A percentile compares a stretch with the other conserved stretches of the same genome.
These are phyloP conservation scores for Sminthurinus signatus DNA, from an alignment of 1,140 invertebrate genomes.

Conservation along the genomic window DNA sequence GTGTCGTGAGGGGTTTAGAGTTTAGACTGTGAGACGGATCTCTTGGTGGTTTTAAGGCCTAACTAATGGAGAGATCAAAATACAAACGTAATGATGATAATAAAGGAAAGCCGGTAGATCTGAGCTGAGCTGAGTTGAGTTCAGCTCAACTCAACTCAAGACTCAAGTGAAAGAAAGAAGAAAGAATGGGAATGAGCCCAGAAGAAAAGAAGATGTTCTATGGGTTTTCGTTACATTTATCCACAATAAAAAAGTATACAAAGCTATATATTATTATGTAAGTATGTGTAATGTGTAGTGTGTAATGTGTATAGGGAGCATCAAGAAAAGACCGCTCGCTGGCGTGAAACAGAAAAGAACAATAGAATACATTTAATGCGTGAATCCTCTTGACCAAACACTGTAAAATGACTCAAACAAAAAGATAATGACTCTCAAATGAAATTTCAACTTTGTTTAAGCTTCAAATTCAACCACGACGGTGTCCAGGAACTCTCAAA, in stretches of 20 bases:
- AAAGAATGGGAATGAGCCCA: neutral
- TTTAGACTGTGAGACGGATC: neutral
- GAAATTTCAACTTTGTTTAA: conserved; percentile 13
- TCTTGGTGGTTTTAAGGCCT: conserved; percentile 6
- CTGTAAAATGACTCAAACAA: conserved; percentile 34
- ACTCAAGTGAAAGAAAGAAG: neutral
- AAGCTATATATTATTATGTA: no score
- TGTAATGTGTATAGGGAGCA: neutral
- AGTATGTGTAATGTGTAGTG: neutral
- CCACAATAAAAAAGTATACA: conserved; percentile 6
- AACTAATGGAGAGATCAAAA: conserved; percentile 15
- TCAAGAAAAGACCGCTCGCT: conserved; percentile 28
- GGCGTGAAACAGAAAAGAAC: conserved; percentile 24
- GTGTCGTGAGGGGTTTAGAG: no score
- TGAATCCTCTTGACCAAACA: conserved; percentile 37
- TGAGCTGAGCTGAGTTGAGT: no score
- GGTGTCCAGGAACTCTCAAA: neutral
- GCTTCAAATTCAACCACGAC: no score
- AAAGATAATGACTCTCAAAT: conserved; percentile 32
- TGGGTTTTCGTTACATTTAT: neutral
- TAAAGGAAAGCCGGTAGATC: conserved; percentile 2
- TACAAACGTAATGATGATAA: conserved; percentile 12
- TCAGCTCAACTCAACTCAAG: neutral
- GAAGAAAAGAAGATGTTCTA: neutral
- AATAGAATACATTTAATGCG: conserved; percentile 32